Conservation (phyloP, 2,888 invertebrate genomes). For the Frankliniella fusca region DNA sequence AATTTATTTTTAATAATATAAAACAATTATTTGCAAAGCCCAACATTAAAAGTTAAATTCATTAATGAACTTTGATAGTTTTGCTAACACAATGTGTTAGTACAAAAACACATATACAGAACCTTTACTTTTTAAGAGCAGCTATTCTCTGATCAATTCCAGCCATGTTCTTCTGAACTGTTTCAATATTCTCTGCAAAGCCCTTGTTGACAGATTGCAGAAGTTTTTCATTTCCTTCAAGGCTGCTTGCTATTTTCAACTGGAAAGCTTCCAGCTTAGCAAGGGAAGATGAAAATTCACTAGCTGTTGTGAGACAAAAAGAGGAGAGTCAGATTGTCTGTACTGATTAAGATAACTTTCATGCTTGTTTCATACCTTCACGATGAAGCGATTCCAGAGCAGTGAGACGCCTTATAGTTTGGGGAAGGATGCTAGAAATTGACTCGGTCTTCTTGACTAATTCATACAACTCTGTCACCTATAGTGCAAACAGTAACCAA, state of each 20-base stretch:
- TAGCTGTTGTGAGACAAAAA: conserved; percentile 57
- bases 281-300: conserved; percentile 79
- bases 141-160: conserved; percentile 62
- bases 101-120: conserved; percentile 30
- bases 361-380: conserved; percentile 62
- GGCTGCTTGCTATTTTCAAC: conserved; percentile 62
- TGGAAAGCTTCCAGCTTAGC: conserved; percentile 75
- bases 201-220: conserved; percentile 76
- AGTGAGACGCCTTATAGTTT: conserved; percentile 77
- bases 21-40: neutral
- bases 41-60: neutral
- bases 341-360: conserved; percentile 30
- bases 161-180: conserved; percentile 69
- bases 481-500: conserved; percentile 38
- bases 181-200: conserved; percentile 72
- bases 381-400: conserved; percentile 83
- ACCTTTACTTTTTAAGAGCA: conserved; percentile 35
- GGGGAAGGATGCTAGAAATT: conserved; percentile 71
- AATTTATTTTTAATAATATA: neutral
- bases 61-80: conserved; percentile 25
- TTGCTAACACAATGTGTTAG: conserved; percentile 36
- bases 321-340: conserved; percentile 29
- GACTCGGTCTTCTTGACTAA: conserved; percentile 81
- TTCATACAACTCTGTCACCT: conserved; percentile 82
- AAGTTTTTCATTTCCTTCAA: conserved; percentile 73